Base-by-base conservation (phyloP, 2,113 vertebrate species). In the Grallaria varia region DNA sequence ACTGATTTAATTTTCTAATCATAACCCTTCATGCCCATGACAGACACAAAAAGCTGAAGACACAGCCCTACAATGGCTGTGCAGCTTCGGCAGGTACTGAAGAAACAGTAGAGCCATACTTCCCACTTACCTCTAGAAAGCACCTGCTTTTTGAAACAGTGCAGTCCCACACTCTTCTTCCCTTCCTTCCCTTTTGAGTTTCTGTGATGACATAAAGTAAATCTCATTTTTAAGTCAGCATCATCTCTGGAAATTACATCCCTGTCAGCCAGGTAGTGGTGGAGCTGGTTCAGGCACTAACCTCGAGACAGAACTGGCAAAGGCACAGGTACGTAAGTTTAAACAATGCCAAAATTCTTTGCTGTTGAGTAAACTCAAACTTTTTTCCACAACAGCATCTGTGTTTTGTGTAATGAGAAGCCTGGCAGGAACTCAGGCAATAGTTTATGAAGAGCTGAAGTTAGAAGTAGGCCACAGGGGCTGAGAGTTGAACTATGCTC, bases 381-480 rank as follows among this genome's bases (percentile, higher is more conserved):
- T 13, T 59, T 16, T 28, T 92, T 63, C 12, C 7, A 17, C 8
- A 12, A 27, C 33, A 56, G 39, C 21, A 67, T 19, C 23, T 53
- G 30, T 8, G 27, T 42, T 71, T 71, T 63, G 18, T 55, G 25
- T 47, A 67, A 81, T 17, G 22, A 84, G 73, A 74, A 63, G 16
- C 15, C n/a, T 56, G 19, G 12, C 12, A 82, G 40, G 24, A 73
- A 49, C 31, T 55, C 8, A 55, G 59, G 15, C 15, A 81, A 62
- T 9, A 21, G 24, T 33, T 90, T 60, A 52, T 0, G 0, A 85
- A 35, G 21, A 23, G 21, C 0, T 68, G 49, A 82, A 79, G n/a
- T n/a, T n/a, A n/a, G n/a, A n/a, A n/a, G n/a, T 9, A 67, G 28
- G 22, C 63, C 5, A 3, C 11, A 45, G 37, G 35, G 28, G 27